Conservation (phyloP, 2,888 invertebrate species). For the Anthophora plumipes region DNA sequence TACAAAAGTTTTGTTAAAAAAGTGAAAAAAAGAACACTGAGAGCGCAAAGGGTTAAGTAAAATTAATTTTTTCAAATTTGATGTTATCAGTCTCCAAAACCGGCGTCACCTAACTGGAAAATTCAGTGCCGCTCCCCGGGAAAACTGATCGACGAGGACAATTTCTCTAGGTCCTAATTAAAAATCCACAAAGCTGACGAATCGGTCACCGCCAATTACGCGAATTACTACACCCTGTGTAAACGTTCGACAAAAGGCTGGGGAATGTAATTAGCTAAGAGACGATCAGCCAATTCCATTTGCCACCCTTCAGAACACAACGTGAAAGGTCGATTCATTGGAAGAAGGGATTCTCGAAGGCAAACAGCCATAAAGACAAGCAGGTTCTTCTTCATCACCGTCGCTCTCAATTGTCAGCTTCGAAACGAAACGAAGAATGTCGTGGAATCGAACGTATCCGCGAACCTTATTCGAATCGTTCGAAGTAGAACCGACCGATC, state of each 20-base stretch:
- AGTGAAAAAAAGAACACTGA: too few species aligned
- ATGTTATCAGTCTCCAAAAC: too few species aligned
- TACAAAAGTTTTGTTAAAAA: too few species aligned
- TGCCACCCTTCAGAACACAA: slow-evolving; percentile 15
- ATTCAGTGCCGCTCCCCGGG: too few species aligned
- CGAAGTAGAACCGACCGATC: neutral
- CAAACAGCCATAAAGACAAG: slow-evolving; percentile 23
- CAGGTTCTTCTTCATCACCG: neutral
- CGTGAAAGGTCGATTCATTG: slow-evolving; percentile 1
- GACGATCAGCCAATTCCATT: slow-evolving; percentile 24
- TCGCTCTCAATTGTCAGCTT: neutral
- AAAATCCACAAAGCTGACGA: neutral
- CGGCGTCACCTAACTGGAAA: too few species aligned
- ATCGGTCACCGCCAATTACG: slow-evolving; percentile 12
- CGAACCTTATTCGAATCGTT: neutral
- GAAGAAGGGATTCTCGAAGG: slow-evolving; percentile 13
- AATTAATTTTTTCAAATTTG: too few species aligned
- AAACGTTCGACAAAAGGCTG: slow-evolving; percentile 2
- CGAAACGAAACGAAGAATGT: slow-evolving; percentile 4
- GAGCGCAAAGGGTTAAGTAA: too few species aligned
- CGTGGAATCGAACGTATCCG: neutral
- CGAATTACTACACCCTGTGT: neutral
- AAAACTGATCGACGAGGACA: too few species aligned
- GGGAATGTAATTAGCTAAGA: slow-evolving; percentile 30
- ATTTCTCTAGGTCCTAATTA: neutral